A percentile compares a stretch with the other conserved stretches of the same genome.
Conservation (phyloP, 2,113 vertebrate species). For the Saimiri boliviensis region DNA sequence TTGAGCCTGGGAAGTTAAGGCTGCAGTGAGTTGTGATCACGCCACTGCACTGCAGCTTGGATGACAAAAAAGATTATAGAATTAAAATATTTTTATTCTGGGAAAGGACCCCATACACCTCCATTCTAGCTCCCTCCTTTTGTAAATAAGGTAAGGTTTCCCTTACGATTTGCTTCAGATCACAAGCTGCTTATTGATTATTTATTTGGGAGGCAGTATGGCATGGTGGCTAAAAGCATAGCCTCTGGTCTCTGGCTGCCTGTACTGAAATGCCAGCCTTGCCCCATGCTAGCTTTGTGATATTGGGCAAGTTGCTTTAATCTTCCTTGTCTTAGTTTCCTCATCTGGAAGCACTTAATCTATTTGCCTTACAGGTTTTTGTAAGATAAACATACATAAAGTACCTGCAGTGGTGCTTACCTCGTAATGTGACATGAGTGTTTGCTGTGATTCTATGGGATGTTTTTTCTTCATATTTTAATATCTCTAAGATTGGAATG, state of each 20-base stretch:
- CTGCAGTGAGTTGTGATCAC: no score
- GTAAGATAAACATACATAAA: background rate
- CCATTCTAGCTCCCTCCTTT: background rate
- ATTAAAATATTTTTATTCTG: slow-evolving; percentile 8
- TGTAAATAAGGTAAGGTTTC: background rate
- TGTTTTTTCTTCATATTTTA: background rate
- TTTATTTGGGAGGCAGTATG: background rate
- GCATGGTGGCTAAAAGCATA: background rate
- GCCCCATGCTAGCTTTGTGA: background rate
- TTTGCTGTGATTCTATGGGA: background rate
- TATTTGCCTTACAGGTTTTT: background rate
- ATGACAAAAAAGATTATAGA: background rate
- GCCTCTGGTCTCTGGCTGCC: background rate
- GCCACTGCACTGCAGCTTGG: no score
- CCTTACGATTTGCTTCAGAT: background rate
- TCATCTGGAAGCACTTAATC: background rate
- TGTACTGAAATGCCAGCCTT: background rate
- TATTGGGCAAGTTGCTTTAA: background rate
- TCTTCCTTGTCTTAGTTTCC: background rate
- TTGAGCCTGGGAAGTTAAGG: no score
- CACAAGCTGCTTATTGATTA: background rate
- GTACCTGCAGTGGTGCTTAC: background rate
- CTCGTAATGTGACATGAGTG: background rate
- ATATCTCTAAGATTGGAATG: background rate
- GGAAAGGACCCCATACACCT: background rate